Conservation (phyloP, 1,140 invertebrate genomes). For the Amyelois transitella region DNA sequence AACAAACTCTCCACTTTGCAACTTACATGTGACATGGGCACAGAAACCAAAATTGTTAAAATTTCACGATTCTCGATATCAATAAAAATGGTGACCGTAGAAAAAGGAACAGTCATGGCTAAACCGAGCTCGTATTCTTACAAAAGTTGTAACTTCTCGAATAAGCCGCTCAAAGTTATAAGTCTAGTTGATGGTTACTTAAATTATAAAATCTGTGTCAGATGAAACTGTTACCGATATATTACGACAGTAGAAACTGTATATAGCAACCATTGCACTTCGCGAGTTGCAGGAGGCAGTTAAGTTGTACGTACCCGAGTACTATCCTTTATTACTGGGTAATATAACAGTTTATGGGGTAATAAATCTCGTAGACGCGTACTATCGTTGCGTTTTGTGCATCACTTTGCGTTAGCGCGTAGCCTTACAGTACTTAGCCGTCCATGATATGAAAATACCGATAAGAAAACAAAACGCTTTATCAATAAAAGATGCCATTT, state of each 20-base stretch:
- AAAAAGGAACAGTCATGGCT: too few species aligned
- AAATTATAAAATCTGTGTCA: neutral
- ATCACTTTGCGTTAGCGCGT: neutral
- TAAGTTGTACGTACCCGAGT: neutral
- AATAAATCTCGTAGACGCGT: neutral
- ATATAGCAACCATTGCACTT: neutral
- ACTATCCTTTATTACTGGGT: neutral
- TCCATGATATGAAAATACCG: too few species aligned
- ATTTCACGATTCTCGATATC: too few species aligned
- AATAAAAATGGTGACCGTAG: too few species aligned
- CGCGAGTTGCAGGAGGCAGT: neutral
- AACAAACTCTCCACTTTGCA: too few species aligned
- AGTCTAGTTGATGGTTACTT: neutral
- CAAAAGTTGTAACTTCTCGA: too few species aligned
- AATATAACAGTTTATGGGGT: neutral
- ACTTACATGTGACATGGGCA: too few species aligned
- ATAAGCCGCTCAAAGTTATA: neutral
- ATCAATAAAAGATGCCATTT: too few species aligned
- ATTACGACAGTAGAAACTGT: neutral
- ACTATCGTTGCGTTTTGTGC: neutral
- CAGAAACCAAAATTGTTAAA: too few species aligned
- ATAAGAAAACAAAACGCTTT: too few species aligned
- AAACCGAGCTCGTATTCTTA: too few species aligned
- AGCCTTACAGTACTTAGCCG: constrained; percentile 32
- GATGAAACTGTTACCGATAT: neutral